Evolutionary conservation across 2,888 invertebrate species (phyloP), one percentile per base, ranked within the genome.

Genomic region (Limnephilus rhombicus): DNA sequence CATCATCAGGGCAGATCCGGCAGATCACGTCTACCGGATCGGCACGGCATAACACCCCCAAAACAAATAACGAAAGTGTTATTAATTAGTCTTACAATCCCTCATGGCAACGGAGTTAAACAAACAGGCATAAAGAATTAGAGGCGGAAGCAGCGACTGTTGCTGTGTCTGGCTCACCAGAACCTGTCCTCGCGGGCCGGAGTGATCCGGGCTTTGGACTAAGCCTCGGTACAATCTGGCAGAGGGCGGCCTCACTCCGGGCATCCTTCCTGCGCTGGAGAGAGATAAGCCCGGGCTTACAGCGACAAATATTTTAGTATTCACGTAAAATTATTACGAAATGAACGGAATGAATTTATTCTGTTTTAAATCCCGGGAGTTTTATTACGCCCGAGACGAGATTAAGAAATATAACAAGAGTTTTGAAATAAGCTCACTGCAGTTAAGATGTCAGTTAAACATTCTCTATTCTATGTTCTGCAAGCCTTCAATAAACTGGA

Each of bases 221-320:
- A 88, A 88, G 88, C 88, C 88, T 68, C 88, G 15, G 24, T 68
- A 31, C 88, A 24, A 85, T 85, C 45, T 24, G 45, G 13, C 34
- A 53, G 31, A 88, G 88, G 80, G 68, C 45, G 88, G 34, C 2
- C 49, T 49, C 15, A 1, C 41, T 7, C 45, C 37, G 49, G 85
- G 41, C 11, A 29, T 18, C 12, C 18, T 68, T 41, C 41, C 85
- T n/a, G 13, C 15, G 68, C 80, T 13, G 4, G n/a, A 37, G 88
- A 24, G 24, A 89, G 80, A 80, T 89, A 89, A 89, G 37, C 88
- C n/a, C 11, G 29, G 31, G 88, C 80, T 89, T 89, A 80, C 3
- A 41, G 88, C 41, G 88, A 89, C 88, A 89, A 89, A 89, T 89
- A 89, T 88, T 88, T 68, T 29, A 88, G 87, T 31, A 88, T 80